phyloP scores from a whole-genome alignment of 2,888 invertebrate species.

The Blera fallax region DNA sequence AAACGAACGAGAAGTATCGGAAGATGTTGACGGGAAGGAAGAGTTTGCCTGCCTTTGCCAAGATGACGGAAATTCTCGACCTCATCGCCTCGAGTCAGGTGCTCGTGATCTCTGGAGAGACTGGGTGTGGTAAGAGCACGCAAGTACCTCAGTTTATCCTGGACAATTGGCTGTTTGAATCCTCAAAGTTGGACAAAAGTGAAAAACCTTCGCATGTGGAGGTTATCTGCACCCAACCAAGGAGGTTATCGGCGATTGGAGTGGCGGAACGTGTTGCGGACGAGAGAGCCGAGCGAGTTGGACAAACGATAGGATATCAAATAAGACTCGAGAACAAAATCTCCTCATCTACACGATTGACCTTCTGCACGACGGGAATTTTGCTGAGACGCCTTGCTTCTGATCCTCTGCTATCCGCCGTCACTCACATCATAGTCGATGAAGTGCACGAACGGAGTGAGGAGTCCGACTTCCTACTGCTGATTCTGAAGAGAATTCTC shows the following conservation, averaged over 20 bases:
- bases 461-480: constrained; percentile 93
- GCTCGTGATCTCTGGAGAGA: constrained; percentile 90
- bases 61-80: constrained; percentile 87
- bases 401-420: constrained; percentile 88
- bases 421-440: constrained; percentile 93
- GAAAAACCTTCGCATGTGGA: constrained; percentile 86
- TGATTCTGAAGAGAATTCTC: constrained; percentile 90
- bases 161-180: constrained; percentile 89
- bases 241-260: constrained; percentile 94
- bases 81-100: constrained; percentile 84
- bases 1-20: constrained; percentile 85
- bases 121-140: constrained; percentile 92
- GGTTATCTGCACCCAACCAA: constrained; percentile 95
- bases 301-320: constrained; percentile 85
- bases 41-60: constrained; percentile 88
- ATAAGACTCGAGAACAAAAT: constrained; percentile 91
- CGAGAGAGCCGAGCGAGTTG: constrained; percentile 89
- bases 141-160: constrained; percentile 97
- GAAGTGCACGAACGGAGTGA: constrained; percentile 97
- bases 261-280: constrained; percentile 95
- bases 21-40: constrained; percentile 86
- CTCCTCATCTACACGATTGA: constrained; percentile 89
- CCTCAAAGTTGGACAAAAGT: constrained; percentile 82
- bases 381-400: constrained; percentile 91
- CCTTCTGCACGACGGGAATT: constrained; percentile 97